A percentile compares a stretch with the other conserved stretches of the same genome.
Conservation (phyloP, 2,888 invertebrate species). For the Aelia acuminata region DNA sequence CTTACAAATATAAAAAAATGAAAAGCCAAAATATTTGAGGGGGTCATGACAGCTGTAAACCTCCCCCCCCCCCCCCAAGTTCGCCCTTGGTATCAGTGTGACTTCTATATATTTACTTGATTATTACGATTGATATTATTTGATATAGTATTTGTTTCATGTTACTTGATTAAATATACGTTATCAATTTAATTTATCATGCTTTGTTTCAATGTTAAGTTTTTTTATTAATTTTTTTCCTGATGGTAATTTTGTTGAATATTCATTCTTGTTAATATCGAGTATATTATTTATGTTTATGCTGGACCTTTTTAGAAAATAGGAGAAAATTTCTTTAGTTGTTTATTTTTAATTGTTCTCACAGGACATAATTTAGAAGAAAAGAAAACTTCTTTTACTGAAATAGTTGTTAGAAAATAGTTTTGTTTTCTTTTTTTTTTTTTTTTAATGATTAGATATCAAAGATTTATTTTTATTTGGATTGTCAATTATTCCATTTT, state of each 20-base stretch:
- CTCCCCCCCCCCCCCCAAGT: no score
- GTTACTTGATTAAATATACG: background rate
- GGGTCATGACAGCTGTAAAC: no score
- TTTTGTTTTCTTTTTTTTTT: background rate
- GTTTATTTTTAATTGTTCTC: background rate
- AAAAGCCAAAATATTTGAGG: no score
- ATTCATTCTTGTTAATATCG: background rate
- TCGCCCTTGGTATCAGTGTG: no score
- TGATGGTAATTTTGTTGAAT: background rate
- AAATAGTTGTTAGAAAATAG: background rate
- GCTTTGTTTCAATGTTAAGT: background rate
- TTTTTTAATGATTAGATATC: no score
- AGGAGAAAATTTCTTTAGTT: background rate
- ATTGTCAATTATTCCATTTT: background rate
- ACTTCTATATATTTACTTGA: background rate
- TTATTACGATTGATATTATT: background rate
- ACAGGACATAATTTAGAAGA: background rate
- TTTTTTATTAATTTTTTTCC: background rate
- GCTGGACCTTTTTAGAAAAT: background rate
- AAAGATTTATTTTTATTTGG: background rate
- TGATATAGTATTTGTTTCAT: background rate
- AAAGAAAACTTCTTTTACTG: background rate
- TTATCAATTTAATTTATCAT: background rate
- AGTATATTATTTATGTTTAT: constrained; percentile 13
- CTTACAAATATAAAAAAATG: no score